phyloP scores from a whole-genome alignment of 2,797 vertebrate species.

The Nasua narica region DNA sequence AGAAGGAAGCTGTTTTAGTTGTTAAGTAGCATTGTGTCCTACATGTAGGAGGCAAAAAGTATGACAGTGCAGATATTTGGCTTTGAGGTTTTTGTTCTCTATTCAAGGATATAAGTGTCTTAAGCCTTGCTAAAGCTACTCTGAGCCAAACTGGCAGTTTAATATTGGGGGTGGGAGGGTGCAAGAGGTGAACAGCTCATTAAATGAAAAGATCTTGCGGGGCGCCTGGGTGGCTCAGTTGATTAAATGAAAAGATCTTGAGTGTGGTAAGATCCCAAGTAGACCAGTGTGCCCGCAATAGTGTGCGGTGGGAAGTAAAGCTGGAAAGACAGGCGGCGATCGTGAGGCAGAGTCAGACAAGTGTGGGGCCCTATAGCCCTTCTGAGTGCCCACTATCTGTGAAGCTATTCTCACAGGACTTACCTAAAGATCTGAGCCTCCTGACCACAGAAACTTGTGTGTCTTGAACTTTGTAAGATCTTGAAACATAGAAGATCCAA shows the following conservation, averaged over 20 bases:
- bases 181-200: neutral
- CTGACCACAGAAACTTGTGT: neutral
- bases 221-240: no score
- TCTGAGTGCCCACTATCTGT: neutral
- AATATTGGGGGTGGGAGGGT: no score
- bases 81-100: neutral
- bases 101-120: neutral
- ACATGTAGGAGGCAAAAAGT: neutral
- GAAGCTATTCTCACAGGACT: neutral
- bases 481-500: neutral
- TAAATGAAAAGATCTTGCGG: neutral
- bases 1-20: neutral
- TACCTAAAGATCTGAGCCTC: neutral
- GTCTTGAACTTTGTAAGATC: neutral
- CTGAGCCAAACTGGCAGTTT: neutral
- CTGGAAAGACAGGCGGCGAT: neutral
- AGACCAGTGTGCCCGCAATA: neutral
- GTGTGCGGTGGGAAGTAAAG: neutral
- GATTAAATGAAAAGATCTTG: neutral
- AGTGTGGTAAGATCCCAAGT: neutral
- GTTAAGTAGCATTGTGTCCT: neutral
- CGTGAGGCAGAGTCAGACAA: neutral
- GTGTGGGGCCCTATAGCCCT: no score
- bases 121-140: neutral
- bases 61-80: neutral